Evolutionary conservation across 64 coral and sea anemone species (phyloP), one percentile per base, ranked within the genome.

Genomic region (Catalaphyllia jardinei): DNA sequence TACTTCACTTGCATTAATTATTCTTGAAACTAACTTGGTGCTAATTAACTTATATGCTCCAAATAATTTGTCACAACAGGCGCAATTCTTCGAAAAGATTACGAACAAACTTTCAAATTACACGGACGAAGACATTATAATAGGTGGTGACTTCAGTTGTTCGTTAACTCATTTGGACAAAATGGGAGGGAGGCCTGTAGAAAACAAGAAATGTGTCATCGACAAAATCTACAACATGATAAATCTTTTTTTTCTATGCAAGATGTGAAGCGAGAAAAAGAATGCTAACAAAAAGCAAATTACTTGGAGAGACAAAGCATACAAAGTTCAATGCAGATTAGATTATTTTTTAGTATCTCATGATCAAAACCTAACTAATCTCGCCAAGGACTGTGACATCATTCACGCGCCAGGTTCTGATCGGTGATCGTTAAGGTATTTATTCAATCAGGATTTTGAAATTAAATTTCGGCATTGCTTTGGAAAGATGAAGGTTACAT

Each of bases 391-490:
- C 16, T 80, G 88, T 39, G 76, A 79, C 20, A 71, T 81, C 18
- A 57, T 49, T 13, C 71, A 18, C 10, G 62, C 61, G 27, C 75
- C 77, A 72, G 16, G 50, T 12, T 29, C 88, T 24, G 88, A 90
- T 42, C 76, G 69, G 10, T 60, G 50, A 30, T 61, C 7, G 73
- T 88, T 29, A 46, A 55, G 17, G 19, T 88, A 61, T 17, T 17
- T 13, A 42, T 88, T 28, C 49, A 77, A 59, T 27, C 52, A 17
- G 73, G 27, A 77, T 88, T 35, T 88, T 72, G 87, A 88, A 88
- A 77, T 88, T 88, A 20, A 88, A 62, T 52, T 31, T n/a, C n/a
- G n/a, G n/a, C 35, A 29, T 87, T 69, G 16, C 18, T 87, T 9
- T 33, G 74, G 4, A 46, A 73, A 24, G 87, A 88, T 39, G 55